These are phyloP conservation scores for Panonychus citri DNA, from an alignment of 1,140 invertebrate species.

Conservation along the genomic window DNA sequence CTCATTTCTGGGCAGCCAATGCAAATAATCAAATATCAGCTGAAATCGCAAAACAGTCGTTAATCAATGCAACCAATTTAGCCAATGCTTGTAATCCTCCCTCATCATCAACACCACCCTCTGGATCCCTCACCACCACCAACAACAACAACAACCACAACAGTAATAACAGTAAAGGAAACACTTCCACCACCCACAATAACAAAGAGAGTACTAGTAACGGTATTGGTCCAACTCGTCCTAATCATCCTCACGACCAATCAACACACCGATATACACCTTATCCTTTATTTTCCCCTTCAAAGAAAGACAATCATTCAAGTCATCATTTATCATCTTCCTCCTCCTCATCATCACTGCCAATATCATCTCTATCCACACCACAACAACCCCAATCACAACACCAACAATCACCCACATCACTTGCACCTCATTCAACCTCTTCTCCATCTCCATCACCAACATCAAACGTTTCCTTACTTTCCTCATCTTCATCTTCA, in stretches of 20 bases:
- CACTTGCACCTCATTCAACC: too few species aligned
- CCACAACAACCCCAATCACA: too few species aligned
- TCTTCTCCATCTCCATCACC: too few species aligned
- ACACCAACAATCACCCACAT: too few species aligned
- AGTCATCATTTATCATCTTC: neutral
- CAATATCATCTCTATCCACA: too few species aligned
- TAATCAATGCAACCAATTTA: neutral
- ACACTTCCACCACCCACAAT: neutral
- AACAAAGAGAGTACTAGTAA: neutral
- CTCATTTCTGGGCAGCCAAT: neutral
- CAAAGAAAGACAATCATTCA: neutral
- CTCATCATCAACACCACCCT: neutral
- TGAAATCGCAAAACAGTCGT: neutral
- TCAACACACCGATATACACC: neutral
- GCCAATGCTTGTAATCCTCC: neutral
- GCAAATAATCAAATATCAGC: neutral
- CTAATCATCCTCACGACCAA: neutral
- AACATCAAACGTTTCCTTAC: too few species aligned
- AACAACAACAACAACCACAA: neutral
- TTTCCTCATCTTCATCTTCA: too few species aligned
- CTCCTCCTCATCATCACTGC: too few species aligned
- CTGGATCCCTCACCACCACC: neutral
- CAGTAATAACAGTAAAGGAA: neutral
- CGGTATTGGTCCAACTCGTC: neutral
- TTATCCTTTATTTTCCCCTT: neutral